These are phyloP conservation scores for Cosmorhoe ocellata DNA, from an alignment of 2,888 invertebrate genomes.

Conservation along the genomic window DNA sequence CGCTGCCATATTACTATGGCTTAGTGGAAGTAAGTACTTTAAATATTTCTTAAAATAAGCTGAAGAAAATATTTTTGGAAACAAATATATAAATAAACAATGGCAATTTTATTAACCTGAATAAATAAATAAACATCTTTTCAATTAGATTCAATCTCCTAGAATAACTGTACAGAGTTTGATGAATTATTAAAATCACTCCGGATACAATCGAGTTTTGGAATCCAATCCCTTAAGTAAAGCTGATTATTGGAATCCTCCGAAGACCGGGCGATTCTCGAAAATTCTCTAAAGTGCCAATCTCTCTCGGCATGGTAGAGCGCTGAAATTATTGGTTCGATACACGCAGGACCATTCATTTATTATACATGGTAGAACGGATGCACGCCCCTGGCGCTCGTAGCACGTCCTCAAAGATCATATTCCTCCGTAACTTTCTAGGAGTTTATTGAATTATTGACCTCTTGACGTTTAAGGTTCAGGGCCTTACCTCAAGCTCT, in stretches of 20 bases:
- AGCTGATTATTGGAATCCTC: constrained; percentile 77
- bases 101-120: constrained; percentile 6
- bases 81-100: background rate
- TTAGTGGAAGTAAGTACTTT: constrained; percentile 68
- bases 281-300: constrained; percentile 75
- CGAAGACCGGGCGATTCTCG: constrained; percentile 58
- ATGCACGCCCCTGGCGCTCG: constrained; percentile 28
- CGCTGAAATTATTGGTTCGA: constrained; percentile 63
- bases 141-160: constrained; percentile 53
- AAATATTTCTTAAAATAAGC: background rate
- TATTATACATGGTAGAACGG: constrained; percentile 57
- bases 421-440: constrained; percentile 40
- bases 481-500: no score
- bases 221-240: constrained; percentile 80
- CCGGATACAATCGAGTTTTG: constrained; percentile 73
- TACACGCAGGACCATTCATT: constrained; percentile 64
- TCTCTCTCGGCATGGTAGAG: constrained; percentile 61
- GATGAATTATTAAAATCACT: constrained; percentile 81
- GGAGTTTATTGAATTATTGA: constrained; percentile 65
- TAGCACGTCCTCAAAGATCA: constrained; percentile 35
- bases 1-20: constrained; percentile 69
- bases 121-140: constrained; percentile 52
- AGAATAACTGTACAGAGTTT: constrained; percentile 56
- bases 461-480: constrained; percentile 32
- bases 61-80: no score